phyloP scores from a whole-genome alignment of 64 coral and sea anemone genomes.

The Stichodactyla mertensii region DNA sequence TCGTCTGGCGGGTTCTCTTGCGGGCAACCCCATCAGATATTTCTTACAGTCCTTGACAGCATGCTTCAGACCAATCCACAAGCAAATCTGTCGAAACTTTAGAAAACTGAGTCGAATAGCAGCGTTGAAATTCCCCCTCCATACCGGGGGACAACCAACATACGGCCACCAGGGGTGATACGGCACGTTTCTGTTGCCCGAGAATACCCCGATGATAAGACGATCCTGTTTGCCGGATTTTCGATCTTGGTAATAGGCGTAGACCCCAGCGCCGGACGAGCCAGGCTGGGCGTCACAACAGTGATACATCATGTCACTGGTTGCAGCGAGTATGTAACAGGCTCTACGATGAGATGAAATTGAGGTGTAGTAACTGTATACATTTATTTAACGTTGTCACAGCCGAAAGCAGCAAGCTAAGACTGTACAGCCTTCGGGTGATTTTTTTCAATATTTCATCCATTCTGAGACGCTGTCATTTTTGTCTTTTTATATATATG shows the following conservation, averaged over 20 bases:
- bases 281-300: conserved; percentile 46
- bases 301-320: conserved; percentile 34
- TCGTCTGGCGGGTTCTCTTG: not conserved
- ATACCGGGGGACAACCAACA: not conserved
- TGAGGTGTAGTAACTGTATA: too few relatives aligned
- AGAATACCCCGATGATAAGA: conserved; percentile 33
- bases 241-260: conserved; percentile 2
- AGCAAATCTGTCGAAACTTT: conserved; percentile 35
- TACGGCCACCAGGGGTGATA: conserved; percentile 24
- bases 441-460: too few relatives aligned
- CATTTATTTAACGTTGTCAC: too few relatives aligned
- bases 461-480: too few relatives aligned
- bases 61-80: conserved; percentile 34
- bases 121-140: conserved; percentile 29
- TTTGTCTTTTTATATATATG: too few relatives aligned
- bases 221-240: not conserved
- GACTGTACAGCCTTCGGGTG: too few relatives aligned
- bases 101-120: conserved; percentile 26
- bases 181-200: not conserved
- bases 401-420: too few relatives aligned
- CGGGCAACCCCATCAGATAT: not conserved
- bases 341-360: not conserved
- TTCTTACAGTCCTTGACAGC: conserved; percentile 13
- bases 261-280: conserved; percentile 46
- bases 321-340: not conserved